A percentile compares a stretch with the other conserved stretches of the same genome.
Conservation (phyloP, 2,888 invertebrate species). For the Baronia brevicornis region DNA sequence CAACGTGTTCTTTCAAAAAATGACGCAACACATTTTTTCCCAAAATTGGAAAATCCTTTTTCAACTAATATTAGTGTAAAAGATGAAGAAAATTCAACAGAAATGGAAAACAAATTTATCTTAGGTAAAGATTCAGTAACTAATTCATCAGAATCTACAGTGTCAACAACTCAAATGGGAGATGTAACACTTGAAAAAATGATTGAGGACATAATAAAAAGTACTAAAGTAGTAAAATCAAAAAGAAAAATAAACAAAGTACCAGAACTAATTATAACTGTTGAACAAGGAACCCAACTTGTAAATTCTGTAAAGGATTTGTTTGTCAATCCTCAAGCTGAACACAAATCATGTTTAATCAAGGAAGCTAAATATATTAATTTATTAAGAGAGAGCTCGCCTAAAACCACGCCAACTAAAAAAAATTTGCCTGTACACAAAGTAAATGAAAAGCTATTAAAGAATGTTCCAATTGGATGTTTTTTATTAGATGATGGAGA, state of each 20-base stretch:
- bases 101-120: constrained; percentile 71
- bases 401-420: constrained; percentile 52
- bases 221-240: constrained; percentile 67
- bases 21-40: constrained; percentile 70
- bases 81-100: constrained; percentile 64
- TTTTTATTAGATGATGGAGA: constrained; percentile 65
- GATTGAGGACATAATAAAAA: constrained; percentile 78
- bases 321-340: constrained; percentile 59
- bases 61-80: constrained; percentile 46
- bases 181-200: constrained; percentile 74
- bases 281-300: constrained; percentile 44
- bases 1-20: constrained; percentile 43
- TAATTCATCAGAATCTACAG: constrained; percentile 57
- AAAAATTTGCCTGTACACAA: constrained; percentile 45
- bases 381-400: constrained; percentile 63
- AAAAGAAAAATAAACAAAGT: constrained; percentile 49
- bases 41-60: constrained; percentile 63
- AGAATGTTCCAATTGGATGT: constrained; percentile 63
- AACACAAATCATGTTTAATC: constrained; percentile 57
- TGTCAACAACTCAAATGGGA: constrained; percentile 71
- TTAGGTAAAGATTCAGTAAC: constrained; percentile 48
- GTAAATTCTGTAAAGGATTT: constrained; percentile 49
- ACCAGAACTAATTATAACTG: constrained; percentile 24
- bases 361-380: constrained; percentile 64
- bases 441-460: constrained; percentile 54